Evolutionary conservation across 2,888 invertebrate genomes (phyloP).

Genomic region (Drosophila flavopinicola): DNA sequence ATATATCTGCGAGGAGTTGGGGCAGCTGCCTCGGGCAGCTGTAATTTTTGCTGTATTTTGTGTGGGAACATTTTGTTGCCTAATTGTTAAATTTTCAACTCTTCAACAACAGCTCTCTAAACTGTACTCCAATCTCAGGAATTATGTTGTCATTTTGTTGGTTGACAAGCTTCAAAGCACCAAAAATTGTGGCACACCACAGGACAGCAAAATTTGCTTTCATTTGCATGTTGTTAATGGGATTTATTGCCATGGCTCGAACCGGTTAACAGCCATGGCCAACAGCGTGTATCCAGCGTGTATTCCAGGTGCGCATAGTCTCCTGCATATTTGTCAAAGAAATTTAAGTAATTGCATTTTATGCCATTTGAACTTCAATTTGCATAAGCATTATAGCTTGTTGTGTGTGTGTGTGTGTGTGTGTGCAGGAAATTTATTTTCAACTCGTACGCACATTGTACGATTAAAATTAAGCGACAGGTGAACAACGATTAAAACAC

Average conservation of each 20-base stretch:
- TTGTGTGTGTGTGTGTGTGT: no score
- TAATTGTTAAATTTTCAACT: constrained; percentile 52
- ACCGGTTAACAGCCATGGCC: background rate
- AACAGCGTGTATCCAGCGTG: no score
- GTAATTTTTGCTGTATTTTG: constrained; percentile 51
- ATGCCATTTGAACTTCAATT: constrained; percentile 56
- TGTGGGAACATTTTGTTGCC: constrained; percentile 49
- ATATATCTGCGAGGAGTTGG: constrained; percentile 34
- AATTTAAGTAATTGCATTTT: constrained; percentile 68
- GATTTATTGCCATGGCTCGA: constrained; percentile 56
- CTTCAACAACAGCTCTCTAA: background rate
- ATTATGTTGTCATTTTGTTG: constrained; percentile 29
- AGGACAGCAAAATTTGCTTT: constrained; percentile 49
- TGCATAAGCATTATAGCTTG: constrained; percentile 47
- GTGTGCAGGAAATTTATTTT: constrained; percentile 51
- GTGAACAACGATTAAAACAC: background rate
- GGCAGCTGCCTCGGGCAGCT: constrained; percentile 40
- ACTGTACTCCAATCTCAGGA: background rate
- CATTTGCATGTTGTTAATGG: constrained; percentile 69
- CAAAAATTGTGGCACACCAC: constrained; percentile 33
- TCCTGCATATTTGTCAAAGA: constrained; percentile 72
- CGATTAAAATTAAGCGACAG: constrained; percentile 4
- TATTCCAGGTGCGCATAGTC: constrained; percentile 13
- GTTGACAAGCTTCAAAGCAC: constrained; percentile 61
- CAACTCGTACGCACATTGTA: constrained; percentile 40